Evolutionary conservation across 2,113 vertebrate species (phyloP), one percentile per base, ranked within the genome.

Genomic region (Scatophagus argus): DNA sequence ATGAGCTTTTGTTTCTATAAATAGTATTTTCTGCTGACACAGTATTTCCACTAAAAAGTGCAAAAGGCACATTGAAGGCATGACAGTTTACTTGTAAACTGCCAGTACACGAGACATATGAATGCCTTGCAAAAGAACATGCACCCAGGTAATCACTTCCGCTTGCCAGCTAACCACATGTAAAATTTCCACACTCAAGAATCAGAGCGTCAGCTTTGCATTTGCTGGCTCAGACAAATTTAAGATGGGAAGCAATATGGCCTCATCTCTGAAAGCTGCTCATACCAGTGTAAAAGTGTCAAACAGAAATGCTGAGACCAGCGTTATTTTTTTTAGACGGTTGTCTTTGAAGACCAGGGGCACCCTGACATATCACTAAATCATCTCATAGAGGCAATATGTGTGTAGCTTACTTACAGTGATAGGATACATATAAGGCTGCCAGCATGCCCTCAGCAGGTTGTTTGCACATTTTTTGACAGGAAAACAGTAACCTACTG

Each of bases 331-430:
- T 77, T 81, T 69, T 32, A 29, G 66, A 69, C 67, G 72, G 65
- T 71, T 83, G 17, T 81, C 74, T 82, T 73, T 79, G 34, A 85
- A 79, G 75, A 87, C 61, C 74, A 82, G 49, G 32, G 34, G 23
- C 58, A 38, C 71, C 10, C 64, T 77, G 88, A 75, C 82, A 74
- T 39, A 66, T 41, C 43, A 74, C 72, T 81, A 72, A 72, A 77
- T 81, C 74, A 77, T 74, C 29, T 36, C 14, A 29, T 29, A 25
- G 29, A 78, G 63, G 43, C 67, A 67, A 32, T 66, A 47, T 76
- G 60, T 85, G 54, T 74, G 59, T 34, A 55, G 79, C 47, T 82
- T 61, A 70, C 54, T 73, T 81, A 49, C 46, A 71, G 43, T 49
- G 61, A 79, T 63, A 36, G 11, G 59, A 65, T 58, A 21, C 77